Conservation (phyloP, 1,140 invertebrate species). For the Papilio polytes region DNA sequence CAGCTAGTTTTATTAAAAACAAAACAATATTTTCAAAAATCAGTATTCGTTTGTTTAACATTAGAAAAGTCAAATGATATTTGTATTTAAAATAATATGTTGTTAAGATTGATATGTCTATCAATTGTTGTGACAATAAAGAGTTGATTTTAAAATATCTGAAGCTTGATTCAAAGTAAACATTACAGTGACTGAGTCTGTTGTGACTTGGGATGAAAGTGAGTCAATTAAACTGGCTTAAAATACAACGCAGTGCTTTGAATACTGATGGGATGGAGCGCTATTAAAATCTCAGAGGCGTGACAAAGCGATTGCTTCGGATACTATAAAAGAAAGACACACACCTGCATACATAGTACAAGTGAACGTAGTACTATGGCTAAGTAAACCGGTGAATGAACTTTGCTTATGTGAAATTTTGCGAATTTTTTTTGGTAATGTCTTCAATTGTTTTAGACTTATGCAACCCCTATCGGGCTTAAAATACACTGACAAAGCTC, state of each 20-base stretch:
- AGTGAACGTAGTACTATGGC: not conserved
- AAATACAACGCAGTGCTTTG: conserved; percentile 32
- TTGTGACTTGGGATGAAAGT: conserved; percentile 22
- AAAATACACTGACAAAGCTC: too few relatives aligned
- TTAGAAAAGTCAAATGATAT: not conserved
- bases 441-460: too few relatives aligned
- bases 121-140: not conserved
- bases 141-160: not conserved
- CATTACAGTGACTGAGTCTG: not conserved
- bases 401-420: not conserved
- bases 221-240: conserved; percentile 32
- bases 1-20: too few relatives aligned
- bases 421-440: too few relatives aligned
- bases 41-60: not conserved
- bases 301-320: conserved; percentile 33
- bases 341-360: conserved; percentile 25
- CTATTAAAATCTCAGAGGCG: conserved; percentile 35
- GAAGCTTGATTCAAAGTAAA: not conserved
- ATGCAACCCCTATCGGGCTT: too few relatives aligned
- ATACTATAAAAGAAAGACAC: conserved; percentile 30
- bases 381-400: not conserved
- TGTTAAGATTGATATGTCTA: too few relatives aligned
- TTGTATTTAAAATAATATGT: too few relatives aligned
- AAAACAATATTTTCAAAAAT: too few relatives aligned
- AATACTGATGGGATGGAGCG: conserved; percentile 34